A percentile compares a stretch with the other conserved stretches of the same genome.
phyloP scores from a whole-genome alignment of 2,888 invertebrate genomes.

The Drosophila paranaensis region DNA sequence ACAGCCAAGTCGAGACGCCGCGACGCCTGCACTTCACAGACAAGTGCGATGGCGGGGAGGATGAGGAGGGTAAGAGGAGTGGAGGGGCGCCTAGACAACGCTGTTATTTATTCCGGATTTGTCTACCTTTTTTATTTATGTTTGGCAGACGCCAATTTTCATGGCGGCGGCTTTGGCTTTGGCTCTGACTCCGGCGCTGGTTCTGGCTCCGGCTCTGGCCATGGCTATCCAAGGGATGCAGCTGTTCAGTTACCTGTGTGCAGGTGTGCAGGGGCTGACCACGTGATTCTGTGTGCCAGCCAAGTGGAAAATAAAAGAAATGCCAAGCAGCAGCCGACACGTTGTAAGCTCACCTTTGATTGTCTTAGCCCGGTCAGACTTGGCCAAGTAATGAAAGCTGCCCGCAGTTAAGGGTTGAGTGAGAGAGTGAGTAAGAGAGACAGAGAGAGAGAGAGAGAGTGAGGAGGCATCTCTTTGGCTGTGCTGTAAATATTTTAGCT shows the following conservation, averaged over 20 bases:
- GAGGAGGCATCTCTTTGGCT: background rate
- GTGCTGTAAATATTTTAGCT: constrained; percentile 64
- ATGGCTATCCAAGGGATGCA: constrained; percentile 56
- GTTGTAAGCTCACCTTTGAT: constrained; percentile 75
- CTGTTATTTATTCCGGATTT: constrained; percentile 81
- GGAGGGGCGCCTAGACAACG: constrained; percentile 64
- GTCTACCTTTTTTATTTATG: constrained; percentile 81
- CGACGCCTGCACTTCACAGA: constrained; percentile 45
- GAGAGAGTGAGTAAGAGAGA: background rate
- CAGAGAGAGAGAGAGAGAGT: background rate
- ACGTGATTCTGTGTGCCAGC: constrained; percentile 61
- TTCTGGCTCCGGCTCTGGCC: constrained; percentile 15
- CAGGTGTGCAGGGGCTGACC: constrained; percentile 40
- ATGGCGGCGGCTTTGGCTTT: constrained; percentile 58
- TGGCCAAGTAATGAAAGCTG: constrained; percentile 63
- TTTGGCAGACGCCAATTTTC: constrained; percentile 81
- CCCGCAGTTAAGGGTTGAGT: constrained; percentile 32
- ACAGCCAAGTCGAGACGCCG: constrained; percentile 41
- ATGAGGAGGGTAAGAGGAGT: no score
- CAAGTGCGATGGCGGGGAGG: background rate
- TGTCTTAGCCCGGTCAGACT: constrained; percentile 73
- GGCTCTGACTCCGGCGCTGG: constrained; percentile 23
- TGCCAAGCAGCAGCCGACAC: constrained; percentile 41
- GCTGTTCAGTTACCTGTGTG: constrained; percentile 14
- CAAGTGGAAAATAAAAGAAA: constrained; percentile 73